Base-by-base conservation (phyloP, 2,113 vertebrate species). In the Corythornis vintsioides region DNA sequence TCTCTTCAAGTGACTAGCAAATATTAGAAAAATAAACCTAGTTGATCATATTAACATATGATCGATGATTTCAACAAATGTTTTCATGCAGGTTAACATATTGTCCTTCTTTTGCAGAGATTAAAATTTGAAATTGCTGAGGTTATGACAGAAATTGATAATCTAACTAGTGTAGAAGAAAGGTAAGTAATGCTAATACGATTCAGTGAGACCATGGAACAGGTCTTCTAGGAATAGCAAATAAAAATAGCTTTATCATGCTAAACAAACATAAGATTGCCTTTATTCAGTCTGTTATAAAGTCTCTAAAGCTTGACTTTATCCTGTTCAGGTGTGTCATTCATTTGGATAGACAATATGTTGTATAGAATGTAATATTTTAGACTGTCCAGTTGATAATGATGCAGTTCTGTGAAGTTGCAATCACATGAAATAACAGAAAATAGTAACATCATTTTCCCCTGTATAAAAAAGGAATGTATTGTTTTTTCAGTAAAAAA, bases 91-190 rank as follows among this genome's bases (percentile, higher is more conserved):
- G 17, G 3, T 56, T 92, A 70, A 92, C 26, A 11, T 88, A 9
- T 19, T 95, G 35, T 47, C 24, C 15, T 70, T 93, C 76, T 97
- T 94, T 92, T 91, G 57, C 98, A 99, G 99, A 98, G 99, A 95
- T 97, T 99, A 97, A 99, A 99, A 96, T 99, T 98, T 94, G 99
- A 99, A 96, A 99, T 99, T 40, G 98, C 99, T 3, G 99, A 99
- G 89, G 99, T 99, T 88, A 99, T 99, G 99, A 99, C 99, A 1
- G 99, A 99, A 97, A 99, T 99, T 24, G 99, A 99, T 97, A 99
- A 98, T 89, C 97, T 99, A 91, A 99, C 99, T 6, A 99, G 98
- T 40, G 98, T 98, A 9, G 99, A 99, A 95, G 99, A 99, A 94
- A 99, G 98, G 99, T 99, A 91, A 96, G 92, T 57, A 43, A 10